Evolutionary conservation across 2,888 invertebrate species (phyloP).

Genomic region (Meganola albula): DNA sequence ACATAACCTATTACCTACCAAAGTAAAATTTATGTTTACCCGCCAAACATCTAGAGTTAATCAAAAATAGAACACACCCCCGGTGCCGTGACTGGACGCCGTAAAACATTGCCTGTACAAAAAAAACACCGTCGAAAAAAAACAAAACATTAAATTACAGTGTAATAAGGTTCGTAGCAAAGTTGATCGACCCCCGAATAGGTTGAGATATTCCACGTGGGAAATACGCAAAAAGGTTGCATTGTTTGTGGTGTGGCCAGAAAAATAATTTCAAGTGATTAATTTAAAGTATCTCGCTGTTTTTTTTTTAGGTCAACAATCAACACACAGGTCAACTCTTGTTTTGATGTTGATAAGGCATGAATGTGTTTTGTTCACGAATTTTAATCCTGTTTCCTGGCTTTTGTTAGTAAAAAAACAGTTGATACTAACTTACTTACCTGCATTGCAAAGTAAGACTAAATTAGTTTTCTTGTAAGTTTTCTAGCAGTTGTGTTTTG

Average conservation of each 20-base stretch:
- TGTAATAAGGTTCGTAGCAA: conserved; percentile 65
- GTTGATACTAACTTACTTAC: too few relatives aligned
- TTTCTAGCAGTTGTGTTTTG: too few relatives aligned
- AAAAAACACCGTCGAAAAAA: conserved; percentile 57
- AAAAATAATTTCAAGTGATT: conserved; percentile 31
- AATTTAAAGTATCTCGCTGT: conserved; percentile 15
- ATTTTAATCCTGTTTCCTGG: too few relatives aligned
- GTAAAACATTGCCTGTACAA: conserved; percentile 59
- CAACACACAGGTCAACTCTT: too few relatives aligned
- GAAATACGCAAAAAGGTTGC: conserved; percentile 57
- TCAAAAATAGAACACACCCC: conserved; percentile 40
- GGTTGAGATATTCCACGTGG: conserved; percentile 65
- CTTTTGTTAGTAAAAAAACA: too few relatives aligned
- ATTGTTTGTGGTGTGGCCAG: conserved; percentile 27
- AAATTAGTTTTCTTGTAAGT: too few relatives aligned
- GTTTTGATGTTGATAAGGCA: too few relatives aligned
- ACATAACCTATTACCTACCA: too few relatives aligned
- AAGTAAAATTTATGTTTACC: conserved; percentile 16
- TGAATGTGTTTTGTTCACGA: too few relatives aligned
- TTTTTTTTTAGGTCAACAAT: background rate
- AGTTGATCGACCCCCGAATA: conserved; percentile 59
- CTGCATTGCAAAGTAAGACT: too few relatives aligned
- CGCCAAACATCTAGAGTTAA: conserved; percentile 32
- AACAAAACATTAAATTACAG: conserved; percentile 70
- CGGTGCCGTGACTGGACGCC: conserved; percentile 67